Evolutionary conservation across 1,140 invertebrate species (phyloP).

Genomic region (Leguminivora glycinivorella): DNA sequence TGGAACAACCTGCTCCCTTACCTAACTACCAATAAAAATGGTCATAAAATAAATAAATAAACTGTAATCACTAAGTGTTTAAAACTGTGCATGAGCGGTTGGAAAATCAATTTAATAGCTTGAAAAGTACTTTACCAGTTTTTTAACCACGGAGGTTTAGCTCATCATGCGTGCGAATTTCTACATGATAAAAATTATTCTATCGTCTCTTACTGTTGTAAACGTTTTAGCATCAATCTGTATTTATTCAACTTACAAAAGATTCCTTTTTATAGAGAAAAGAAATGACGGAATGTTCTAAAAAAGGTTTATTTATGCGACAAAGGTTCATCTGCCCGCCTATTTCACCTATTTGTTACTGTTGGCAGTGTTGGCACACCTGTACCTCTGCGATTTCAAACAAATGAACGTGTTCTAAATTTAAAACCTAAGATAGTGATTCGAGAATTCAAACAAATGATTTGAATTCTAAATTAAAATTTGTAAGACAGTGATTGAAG

Average conservation of each 20-base stretch:
- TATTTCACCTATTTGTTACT: neutral
- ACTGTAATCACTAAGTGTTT: neutral
- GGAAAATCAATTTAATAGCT: no score
- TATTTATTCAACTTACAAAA: no score
- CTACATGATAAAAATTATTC: no score
- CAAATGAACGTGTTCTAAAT: neutral
- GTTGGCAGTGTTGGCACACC: neutral
- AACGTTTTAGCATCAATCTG: no score
- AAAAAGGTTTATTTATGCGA: neutral
- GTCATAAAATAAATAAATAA: neutral
- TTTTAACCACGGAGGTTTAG: no score
- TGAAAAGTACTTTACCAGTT: no score
- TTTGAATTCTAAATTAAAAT: slow-evolving; percentile 9
- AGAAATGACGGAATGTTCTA: neutral
- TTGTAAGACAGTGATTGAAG: neutral
- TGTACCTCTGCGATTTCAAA: slow-evolving; percentile 9
- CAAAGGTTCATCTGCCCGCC: neutral
- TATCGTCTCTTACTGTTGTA: neutral
- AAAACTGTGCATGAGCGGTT: no score
- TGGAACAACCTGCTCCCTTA: slow-evolving; percentile 35
- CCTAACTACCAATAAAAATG: slow-evolving; percentile 8
- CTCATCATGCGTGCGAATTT: no score
- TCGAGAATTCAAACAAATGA: slow-evolving; percentile 5
- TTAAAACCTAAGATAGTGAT: neutral
- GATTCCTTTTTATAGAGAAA: no score